Base-by-base conservation (phyloP, 2,797 vertebrate genomes). In the Heteromormyrus szaboi region DNA sequence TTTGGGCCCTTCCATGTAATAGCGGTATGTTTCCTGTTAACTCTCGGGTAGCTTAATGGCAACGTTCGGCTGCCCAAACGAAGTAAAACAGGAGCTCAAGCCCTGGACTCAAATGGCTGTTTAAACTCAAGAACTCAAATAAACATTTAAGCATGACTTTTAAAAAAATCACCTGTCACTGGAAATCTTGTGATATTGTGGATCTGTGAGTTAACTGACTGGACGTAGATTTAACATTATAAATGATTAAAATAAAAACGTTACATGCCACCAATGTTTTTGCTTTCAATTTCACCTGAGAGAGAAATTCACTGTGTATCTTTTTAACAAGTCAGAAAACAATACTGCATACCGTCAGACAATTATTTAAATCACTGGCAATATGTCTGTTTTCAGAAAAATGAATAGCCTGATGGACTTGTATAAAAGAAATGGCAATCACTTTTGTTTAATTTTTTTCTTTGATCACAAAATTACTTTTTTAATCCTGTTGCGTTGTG, bases 1-100 rank as follows among this genome's bases (percentile, higher is more conserved):
- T 91, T 92, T 91, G 89, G 59, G 93, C 11, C 62, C 79, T 81
- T 79, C 91, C 93, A 92, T 87, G 92, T 90, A 91, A 93, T 93
- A 88, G 90, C 76, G 62, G 91, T 88, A 89, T 89, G 88, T 87
- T 90, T 89, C 85, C 25, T 88, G 89, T 90, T 89, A 89, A 83
- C 48, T 19, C 53, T 85, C 3, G 48, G 86, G 62, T 22, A 17
- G 17, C 29, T 86, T 54, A 89, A 76, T 46, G 88, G 83, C 1
- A 86, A 37, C 29, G 17, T 51, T 85, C 83, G 14, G 88, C n/a
- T 51, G 88, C 59, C 46, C 48, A 29, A 29, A 29, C 84, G 54
- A 79, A 89, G 68, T 46, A 54, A 51, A 72, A 72, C 88, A 89
- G 88, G 62, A 86, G 88, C 84, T 41, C 33, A 41, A 51, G 56